Evolutionary conservation across 2,797 vertebrate genomes (phyloP).

Genomic region (Emys orbicularis): DNA sequence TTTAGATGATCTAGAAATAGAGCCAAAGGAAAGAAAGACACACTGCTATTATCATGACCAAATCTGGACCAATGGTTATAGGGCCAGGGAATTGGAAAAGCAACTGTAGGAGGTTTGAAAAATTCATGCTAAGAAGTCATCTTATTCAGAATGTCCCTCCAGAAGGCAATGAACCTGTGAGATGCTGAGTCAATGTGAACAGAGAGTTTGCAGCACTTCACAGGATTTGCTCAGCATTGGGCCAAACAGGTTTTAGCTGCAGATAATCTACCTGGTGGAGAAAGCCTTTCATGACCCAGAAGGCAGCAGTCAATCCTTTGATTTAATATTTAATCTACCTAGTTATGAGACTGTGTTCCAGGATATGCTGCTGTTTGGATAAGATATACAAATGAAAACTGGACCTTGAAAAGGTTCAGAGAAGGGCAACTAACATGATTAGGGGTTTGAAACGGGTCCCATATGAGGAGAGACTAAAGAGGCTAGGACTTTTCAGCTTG

Average conservation of each 20-base stretch:
- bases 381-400: neutral
- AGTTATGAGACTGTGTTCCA: neutral
- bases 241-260: neutral
- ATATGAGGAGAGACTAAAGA: too few relatives aligned
- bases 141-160: neutral
- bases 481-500: too few relatives aligned
- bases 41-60: neutral
- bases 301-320: neutral
- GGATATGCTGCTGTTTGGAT: neutral
- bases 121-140: neutral
- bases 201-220: neutral
- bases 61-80: neutral
- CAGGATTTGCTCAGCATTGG: neutral
- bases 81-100: neutral
- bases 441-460: too few relatives aligned
- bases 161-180: neutral
- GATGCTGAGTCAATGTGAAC: neutral
- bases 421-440: too few relatives aligned
- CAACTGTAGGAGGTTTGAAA: neutral
- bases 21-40: neutral
- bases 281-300: neutral
- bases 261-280: neutral
- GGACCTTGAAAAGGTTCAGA: too few relatives aligned
- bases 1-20: neutral
- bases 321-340: neutral